Conservation (phyloP, 2,113 vertebrate species). For the Rhombomys opimus region DNA sequence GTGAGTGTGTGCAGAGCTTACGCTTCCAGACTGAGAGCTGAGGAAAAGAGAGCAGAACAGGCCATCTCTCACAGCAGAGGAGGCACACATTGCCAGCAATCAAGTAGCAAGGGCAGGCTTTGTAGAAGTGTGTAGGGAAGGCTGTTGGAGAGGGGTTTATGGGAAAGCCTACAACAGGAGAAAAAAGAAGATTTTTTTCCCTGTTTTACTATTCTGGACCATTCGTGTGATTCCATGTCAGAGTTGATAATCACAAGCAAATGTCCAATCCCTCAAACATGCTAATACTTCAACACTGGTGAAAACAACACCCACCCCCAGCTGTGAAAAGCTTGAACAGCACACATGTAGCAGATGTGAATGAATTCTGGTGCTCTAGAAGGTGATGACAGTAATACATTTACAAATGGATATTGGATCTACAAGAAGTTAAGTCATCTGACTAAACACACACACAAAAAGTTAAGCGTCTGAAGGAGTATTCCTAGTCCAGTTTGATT, state of each 20-base stretch:
- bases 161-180: not conserved
- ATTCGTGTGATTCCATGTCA: not conserved
- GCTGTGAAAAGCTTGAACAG: not conserved
- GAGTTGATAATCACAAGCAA: not conserved
- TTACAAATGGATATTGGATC: not conserved
- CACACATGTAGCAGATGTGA: not conserved
- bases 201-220: no score
- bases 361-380: fast-evolving
- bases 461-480: not conserved
- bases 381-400: not conserved
- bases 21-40: not conserved
- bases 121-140: not conserved
- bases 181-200: no score
- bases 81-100: not conserved
- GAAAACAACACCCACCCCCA: not conserved
- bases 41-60: not conserved
- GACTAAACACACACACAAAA: not conserved
- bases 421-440: slow-evolving; percentile 17
- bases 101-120: not conserved
- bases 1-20: slow-evolving; percentile 39
- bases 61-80: no score
- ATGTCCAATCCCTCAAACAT: not conserved
- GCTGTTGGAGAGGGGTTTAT: not conserved
- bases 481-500: not conserved
- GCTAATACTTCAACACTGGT: not conserved